These are phyloP conservation scores for Nansenia antarctica DNA, from an alignment of 2,113 vertebrate species.

Conservation along the genomic window DNA sequence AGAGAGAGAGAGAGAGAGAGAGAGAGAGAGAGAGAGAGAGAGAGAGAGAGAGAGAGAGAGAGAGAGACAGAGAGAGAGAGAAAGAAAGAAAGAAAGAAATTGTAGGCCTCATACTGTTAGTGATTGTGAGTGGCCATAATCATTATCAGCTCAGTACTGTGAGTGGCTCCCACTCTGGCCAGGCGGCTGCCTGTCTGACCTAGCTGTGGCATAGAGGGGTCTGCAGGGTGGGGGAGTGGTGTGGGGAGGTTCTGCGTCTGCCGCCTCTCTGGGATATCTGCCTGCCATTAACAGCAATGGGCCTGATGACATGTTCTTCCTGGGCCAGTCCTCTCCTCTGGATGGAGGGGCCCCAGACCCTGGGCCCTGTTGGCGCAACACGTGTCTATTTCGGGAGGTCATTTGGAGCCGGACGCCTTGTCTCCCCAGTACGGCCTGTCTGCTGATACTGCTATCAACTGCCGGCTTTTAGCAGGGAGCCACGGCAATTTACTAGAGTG, in stretches of 20 bases:
- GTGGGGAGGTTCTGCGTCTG: slow-evolving; percentile 66
- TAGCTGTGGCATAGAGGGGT: slow-evolving; percentile 64
- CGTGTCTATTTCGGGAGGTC: slow-evolving; percentile 79
- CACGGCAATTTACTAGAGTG: slow-evolving; percentile 80
- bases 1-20: fast-evolving
- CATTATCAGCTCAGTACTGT: slow-evolving; percentile 60
- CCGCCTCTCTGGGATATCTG: slow-evolving; percentile 68
- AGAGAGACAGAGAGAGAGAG: not conserved
- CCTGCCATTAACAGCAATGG: slow-evolving; percentile 78
- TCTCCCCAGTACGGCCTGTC: slow-evolving; percentile 76
- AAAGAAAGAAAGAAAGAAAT: not conserved
- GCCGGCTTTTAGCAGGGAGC: slow-evolving; percentile 81
- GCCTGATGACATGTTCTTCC: slow-evolving; percentile 84
- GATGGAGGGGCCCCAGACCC: slow-evolving; percentile 56
- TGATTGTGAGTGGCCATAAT: slow-evolving; percentile 55
- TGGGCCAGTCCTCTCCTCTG: slow-evolving; percentile 44
- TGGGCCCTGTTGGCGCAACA: slow-evolving; percentile 54
- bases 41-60: not conserved
- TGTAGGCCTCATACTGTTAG: slow-evolving; percentile 30
- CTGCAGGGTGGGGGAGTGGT: slow-evolving; percentile 41
- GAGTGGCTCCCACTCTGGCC: slow-evolving; percentile 59
- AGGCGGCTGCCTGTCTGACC: slow-evolving; percentile 65
- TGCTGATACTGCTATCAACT: slow-evolving; percentile 85
- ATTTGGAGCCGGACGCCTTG: slow-evolving; percentile 77
- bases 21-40: too few relatives aligned